Evolutionary conservation across 2,113 vertebrate genomes (phyloP), one percentile per base, ranked within the genome.

Genomic region (Nycticebus coucang): DNA sequence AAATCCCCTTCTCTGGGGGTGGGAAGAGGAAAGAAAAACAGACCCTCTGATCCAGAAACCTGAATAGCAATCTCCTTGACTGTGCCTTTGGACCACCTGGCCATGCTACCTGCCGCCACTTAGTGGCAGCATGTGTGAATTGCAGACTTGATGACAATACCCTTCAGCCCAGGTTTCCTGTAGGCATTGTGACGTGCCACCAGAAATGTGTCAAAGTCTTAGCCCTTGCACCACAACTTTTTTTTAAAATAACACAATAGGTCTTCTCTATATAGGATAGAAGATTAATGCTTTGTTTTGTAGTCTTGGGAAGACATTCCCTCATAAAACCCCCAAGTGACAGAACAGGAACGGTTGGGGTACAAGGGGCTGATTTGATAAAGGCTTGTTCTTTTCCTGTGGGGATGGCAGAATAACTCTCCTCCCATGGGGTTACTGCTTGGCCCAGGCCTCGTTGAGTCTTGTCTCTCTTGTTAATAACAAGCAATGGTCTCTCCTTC

Each of bases 31-130:
- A 41, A 50, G 82, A 28, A 50, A 78, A n/a, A 21, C 1, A 89
- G 28, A 78, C 30, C 26, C 30, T 80, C 50, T 41, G n/a, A 86
- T 33, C 12, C 84, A 35, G 24, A 55, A 71, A 37, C 60, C 75
- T 10, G 33, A 22, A 2, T 12, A 9, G 2, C 10, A 35, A 18
- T 7, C 55, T 13, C 8, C 14, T 0, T 41, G n/a, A 41, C 7
- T 3, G 0, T 0, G 1, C 24, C 18, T 28, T 59, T 45, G 21
- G 68, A 64, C 21, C 62, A 35, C 24, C 0, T 0, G 33, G 50
- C n/a, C 18, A 0, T 74, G 19, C 30, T 57, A 21, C 62, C 84
- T 93, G 41, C 81, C 10, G 26, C 71, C 93, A 10, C 77, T 10
- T 87, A 57, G 53, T 92, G 93, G 64, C 35, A 35, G 1, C 0